These are phyloP conservation scores for Drosophila bocqueti DNA, from an alignment of 1,140 invertebrate species.

Conservation along the genomic window DNA sequence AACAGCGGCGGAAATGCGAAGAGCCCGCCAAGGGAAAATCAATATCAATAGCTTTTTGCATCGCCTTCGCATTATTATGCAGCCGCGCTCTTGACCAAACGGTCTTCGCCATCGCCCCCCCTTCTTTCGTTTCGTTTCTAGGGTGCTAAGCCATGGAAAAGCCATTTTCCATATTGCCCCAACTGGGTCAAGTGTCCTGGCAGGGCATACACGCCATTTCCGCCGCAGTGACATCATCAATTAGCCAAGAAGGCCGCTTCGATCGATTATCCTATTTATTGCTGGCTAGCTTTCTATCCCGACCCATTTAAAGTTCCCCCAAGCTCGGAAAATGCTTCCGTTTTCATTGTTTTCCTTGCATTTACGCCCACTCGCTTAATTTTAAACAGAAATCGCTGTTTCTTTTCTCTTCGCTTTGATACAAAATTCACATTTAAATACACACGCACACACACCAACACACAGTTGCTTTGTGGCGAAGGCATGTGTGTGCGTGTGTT, in stretches of 20 bases:
- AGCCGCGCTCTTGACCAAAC: slow-evolving; percentile 16
- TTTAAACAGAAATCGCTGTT: slow-evolving; percentile 57
- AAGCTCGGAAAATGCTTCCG: slow-evolving; percentile 15
- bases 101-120: slow-evolving; percentile 2
- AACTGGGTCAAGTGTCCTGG: slow-evolving; percentile 65
- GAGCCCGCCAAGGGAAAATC: slow-evolving; percentile 57
- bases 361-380: slow-evolving; percentile 49
- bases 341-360: slow-evolving; percentile 38
- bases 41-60: slow-evolving; percentile 72
- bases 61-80: slow-evolving; percentile 26
- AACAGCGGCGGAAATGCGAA: slow-evolving; percentile 7
- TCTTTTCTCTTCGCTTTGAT: slow-evolving; percentile 23
- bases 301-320: neutral
- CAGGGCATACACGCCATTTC: slow-evolving; percentile 31
- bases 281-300: neutral
- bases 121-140: neutral
- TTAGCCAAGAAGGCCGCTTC: slow-evolving; percentile 7
- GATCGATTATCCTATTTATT: slow-evolving; percentile 39
- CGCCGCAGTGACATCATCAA: slow-evolving; percentile 44
- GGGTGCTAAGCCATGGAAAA: slow-evolving; percentile 17
- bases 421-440: slow-evolving; percentile 40
- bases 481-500: slow-evolving; percentile 30
- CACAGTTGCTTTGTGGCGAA: slow-evolving; percentile 25
- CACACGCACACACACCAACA: slow-evolving; percentile 16
- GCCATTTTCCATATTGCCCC: slow-evolving; percentile 11